These are phyloP conservation scores for Sycophaga agraensis DNA, from an alignment of 1,140 invertebrate genomes.

Conservation along the genomic window DNA sequence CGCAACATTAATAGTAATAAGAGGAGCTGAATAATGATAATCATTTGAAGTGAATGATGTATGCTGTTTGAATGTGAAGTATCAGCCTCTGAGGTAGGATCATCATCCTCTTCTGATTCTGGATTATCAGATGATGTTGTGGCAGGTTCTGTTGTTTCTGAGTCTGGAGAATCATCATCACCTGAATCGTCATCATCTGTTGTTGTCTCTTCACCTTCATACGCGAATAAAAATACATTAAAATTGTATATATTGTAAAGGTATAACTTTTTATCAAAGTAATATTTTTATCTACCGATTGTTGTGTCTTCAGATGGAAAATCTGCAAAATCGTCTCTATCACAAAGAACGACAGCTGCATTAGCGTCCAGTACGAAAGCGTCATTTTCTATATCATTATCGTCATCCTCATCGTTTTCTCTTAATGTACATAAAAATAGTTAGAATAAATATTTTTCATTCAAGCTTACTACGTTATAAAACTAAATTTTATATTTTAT, in stretches of 20 bases:
- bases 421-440: constrained; percentile 12
- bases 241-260: no score
- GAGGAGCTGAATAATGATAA: constrained; percentile 9
- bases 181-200: constrained; percentile 45
- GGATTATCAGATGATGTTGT: background rate
- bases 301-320: background rate
- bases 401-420: constrained; percentile 23
- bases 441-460: constrained; percentile 33
- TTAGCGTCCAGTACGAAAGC: constrained; percentile 2
- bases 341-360: constrained; percentile 23
- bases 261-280: background rate
- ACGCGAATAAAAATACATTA: no score
- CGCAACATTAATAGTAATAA: background rate
- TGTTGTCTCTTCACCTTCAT: no score
- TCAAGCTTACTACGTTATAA: background rate
- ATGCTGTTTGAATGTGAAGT: background rate
- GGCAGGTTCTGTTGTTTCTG: constrained; percentile 32
- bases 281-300: constrained; percentile 3
- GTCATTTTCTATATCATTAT: constrained; percentile 25
- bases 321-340: constrained; percentile 17
- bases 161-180: constrained; percentile 30
- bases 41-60: constrained; percentile 1
- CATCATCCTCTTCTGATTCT: no score
- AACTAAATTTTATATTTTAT: background rate
- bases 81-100: background rate